phyloP scores from a whole-genome alignment of 2,113 vertebrate genomes.

The Prunella fulvescens region DNA sequence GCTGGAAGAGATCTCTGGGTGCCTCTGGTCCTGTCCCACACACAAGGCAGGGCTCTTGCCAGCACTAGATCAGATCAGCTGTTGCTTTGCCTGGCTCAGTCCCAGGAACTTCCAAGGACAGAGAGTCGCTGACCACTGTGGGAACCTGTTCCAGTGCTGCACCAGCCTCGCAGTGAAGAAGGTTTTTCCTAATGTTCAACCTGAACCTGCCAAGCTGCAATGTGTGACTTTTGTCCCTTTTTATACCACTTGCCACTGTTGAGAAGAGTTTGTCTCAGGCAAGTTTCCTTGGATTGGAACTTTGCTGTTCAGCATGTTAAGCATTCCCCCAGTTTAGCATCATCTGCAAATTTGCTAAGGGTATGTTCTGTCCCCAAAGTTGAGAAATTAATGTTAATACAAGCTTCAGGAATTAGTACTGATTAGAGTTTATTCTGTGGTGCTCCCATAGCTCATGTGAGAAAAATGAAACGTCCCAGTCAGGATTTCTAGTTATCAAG shows the following conservation, averaged over 20 bases:
- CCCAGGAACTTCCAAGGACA: background rate
- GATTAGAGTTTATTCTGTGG: slow-evolving; percentile 41
- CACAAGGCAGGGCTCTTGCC: background rate
- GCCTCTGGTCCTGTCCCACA: background rate
- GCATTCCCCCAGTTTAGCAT: background rate
- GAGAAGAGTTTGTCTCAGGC: background rate
- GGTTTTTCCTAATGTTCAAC: background rate
- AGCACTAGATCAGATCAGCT: background rate
- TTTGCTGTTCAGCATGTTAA: background rate
- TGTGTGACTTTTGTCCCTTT: background rate
- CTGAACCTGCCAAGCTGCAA: background rate
- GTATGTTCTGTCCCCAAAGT: slow-evolving; percentile 15
- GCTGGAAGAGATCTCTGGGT: background rate
- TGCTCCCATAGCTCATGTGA: slow-evolving; percentile 27
- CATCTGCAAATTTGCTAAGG: slow-evolving; percentile 2
- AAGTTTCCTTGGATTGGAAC: background rate
- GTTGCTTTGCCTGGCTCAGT: background rate
- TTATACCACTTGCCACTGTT: background rate
- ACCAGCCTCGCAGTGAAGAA: background rate
- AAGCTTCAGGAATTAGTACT: slow-evolving; percentile 42
- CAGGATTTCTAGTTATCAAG: slow-evolving; percentile 40
- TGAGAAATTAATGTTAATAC: slow-evolving; percentile 49
- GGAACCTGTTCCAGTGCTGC: background rate
- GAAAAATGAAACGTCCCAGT: slow-evolving; percentile 46
- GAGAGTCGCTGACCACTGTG: background rate